Evolutionary conservation across 1,140 invertebrate genomes (phyloP), one percentile per base, ranked within the genome.

Genomic region (Procambarus virginalis): DNA sequence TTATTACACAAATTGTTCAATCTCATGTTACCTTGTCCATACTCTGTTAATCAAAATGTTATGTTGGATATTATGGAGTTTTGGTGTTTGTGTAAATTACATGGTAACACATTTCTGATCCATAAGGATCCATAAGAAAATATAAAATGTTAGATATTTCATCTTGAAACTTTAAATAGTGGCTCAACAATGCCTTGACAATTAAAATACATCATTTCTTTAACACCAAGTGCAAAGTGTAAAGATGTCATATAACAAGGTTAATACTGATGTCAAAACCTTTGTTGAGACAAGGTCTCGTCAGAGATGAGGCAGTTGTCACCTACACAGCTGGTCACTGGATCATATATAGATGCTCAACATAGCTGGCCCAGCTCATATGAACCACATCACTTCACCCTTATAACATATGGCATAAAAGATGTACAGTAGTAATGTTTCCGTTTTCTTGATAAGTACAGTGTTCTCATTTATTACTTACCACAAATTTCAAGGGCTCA

Each of bases 31-130:
- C 68, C 68, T 34, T 73, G 80, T 82, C 80, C 80, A 82, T 3
- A 48, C 80, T 82, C 58, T 45, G 58, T 82, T 68, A 82, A 82
- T 82, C 80, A 82, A 82, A 82, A 82, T 81, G 46, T 81, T 82
- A 68, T 64, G 80, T 82, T 68, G 68, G 68, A 51, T n/a, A 82
- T 64, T 51, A 73, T 73, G 20, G 68, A 34, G n/a, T 73, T 73
- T 73, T 22, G 68, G 22, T 73, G 68, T 73, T 34, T 73, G 22
- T 64, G 17, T 64, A 64, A 10, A 55, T 64, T 64, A 64, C 20
- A 64, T 64, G 60, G 60, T 64, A 20, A 64, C 60, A 73, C 68
- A 34, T 73, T 73, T 73, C 22, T 73, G n/a, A 73, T 22, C 68
- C n/a, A 73, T 34, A 34, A 22, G 34, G 4, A 17, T 17, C 64